Conservation (phyloP, 2,888 invertebrate species). For the Rapana venosa region DNA sequence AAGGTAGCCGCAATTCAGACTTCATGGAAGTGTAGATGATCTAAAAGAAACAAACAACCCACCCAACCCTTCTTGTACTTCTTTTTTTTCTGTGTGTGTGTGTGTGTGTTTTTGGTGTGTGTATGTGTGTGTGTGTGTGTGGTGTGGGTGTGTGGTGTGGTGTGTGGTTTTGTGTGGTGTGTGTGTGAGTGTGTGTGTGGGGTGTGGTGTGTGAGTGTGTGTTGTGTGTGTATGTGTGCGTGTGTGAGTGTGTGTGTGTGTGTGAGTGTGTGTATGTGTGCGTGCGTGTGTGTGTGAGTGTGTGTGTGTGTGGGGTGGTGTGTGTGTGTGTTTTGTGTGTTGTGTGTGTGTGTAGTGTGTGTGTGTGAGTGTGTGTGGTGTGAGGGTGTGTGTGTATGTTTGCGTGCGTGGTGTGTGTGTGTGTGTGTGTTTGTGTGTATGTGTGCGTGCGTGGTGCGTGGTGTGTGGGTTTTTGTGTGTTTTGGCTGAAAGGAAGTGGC, state of each 20-base stretch:
- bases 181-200: too few relatives aligned
- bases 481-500: constrained; percentile 3
- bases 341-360: too few relatives aligned
- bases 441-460: not conserved
- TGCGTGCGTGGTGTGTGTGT: not conserved
- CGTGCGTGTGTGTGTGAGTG: not conserved
- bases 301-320: not conserved
- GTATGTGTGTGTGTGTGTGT: not conserved
- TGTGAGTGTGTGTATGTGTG: not conserved
- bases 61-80: too few relatives aligned
- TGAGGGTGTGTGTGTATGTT: too few relatives aligned
- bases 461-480: not conserved
- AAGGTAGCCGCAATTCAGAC: not conserved
- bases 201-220: too few relatives aligned
- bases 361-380: too few relatives aligned
- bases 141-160: too few relatives aligned
- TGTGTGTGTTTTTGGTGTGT: not conserved
- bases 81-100: not conserved
- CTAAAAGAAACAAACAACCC: too few relatives aligned
- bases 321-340: too few relatives aligned
- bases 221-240: not conserved
- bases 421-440: not conserved
- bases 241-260: not conserved
- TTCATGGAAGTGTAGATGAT: not conserved
- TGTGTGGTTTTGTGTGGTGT: too few relatives aligned